A percentile compares a stretch with the other conserved stretches of the same genome.
Conservation (phyloP, 2,888 invertebrate genomes). For the Acanthopleura granulata region DNA sequence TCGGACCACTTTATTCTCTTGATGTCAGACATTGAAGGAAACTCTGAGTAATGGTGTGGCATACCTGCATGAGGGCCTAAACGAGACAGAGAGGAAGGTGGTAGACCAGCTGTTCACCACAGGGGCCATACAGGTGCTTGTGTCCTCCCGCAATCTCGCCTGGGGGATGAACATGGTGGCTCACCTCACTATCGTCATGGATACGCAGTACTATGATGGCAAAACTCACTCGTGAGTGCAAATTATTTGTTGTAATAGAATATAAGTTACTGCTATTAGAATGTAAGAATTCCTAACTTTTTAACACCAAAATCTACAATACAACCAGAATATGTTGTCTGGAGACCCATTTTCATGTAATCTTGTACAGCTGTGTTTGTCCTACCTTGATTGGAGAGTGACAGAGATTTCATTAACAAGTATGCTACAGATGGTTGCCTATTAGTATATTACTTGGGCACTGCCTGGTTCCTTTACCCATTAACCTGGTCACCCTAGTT, state of each 20-base stretch:
- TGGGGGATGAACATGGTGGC: slow-evolving; percentile 91
- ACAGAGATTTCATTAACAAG: too few relatives aligned
- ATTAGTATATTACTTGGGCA: too few relatives aligned
- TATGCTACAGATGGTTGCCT: too few relatives aligned
- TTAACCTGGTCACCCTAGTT: too few relatives aligned
- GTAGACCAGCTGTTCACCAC: slow-evolving; percentile 95
- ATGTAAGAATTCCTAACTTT: too few relatives aligned
- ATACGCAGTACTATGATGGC: slow-evolving; percentile 92
- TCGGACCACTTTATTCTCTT: not conserved
- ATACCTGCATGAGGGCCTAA: slow-evolving; percentile 95
- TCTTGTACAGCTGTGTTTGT: too few relatives aligned
- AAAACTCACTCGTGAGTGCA: slow-evolving; percentile 71
- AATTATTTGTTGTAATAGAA: not conserved
- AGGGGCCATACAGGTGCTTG: slow-evolving; percentile 90
- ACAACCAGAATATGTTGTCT: too few relatives aligned
- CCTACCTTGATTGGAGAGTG: too few relatives aligned
- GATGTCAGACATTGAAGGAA: slow-evolving; percentile 84
- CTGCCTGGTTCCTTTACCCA: too few relatives aligned
- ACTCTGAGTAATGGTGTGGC: slow-evolving; percentile 95
- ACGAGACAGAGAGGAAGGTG: slow-evolving; percentile 84
- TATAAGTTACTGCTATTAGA: too few relatives aligned
- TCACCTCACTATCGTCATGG: slow-evolving; percentile 96
- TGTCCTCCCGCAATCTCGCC: slow-evolving; percentile 91
- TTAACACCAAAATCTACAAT: too few relatives aligned
- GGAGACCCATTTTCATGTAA: too few relatives aligned